phyloP scores from a whole-genome alignment of 2,797 vertebrate species.

The Silurus aristotelis region DNA sequence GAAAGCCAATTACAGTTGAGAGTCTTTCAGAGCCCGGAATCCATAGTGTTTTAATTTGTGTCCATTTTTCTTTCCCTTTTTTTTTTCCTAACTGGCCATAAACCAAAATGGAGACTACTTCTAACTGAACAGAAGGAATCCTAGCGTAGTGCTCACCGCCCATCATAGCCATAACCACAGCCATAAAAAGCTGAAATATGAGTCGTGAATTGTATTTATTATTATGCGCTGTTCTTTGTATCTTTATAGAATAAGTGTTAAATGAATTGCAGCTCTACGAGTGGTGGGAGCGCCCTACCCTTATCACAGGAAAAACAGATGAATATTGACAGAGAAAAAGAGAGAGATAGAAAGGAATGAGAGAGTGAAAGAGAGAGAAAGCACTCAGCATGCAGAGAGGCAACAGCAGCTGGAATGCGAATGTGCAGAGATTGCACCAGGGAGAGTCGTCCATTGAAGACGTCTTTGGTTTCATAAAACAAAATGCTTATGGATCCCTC shows the following conservation, averaged over 20 bases:
- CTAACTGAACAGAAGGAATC: slow-evolving; percentile 38
- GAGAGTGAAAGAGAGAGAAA: slow-evolving; percentile 52
- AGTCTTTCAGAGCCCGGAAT: slow-evolving; percentile 54
- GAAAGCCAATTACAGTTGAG: slow-evolving; percentile 59
- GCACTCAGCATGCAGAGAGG: slow-evolving; percentile 28
- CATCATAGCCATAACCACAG: slow-evolving; percentile 50
- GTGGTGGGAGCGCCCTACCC: slow-evolving; percentile 45
- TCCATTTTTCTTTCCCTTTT: slow-evolving; percentile 49
- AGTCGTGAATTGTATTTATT: slow-evolving; percentile 75
- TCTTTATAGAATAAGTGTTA: slow-evolving; percentile 76
- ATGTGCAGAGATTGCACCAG: slow-evolving; percentile 26
- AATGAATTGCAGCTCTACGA: slow-evolving; percentile 56
- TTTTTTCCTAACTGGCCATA: slow-evolving; percentile 51
- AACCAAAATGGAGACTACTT: slow-evolving; percentile 46
- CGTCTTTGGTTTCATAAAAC: slow-evolving; percentile 64
- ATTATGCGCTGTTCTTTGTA: slow-evolving; percentile 71
- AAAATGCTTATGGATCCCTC: slow-evolving; percentile 48
- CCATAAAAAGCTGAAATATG: slow-evolving; percentile 66
- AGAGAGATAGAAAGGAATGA: not conserved
- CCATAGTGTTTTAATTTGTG: slow-evolving; percentile 62
- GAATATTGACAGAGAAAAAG: slow-evolving; percentile 41
- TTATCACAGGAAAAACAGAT: slow-evolving; percentile 11
- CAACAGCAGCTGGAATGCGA: slow-evolving; percentile 31
- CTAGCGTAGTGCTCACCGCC: not conserved
- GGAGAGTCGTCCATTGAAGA: slow-evolving; percentile 49